Evolutionary conservation across 2,888 invertebrate species (phyloP).

Genomic region (Vesta saturnalis): DNA sequence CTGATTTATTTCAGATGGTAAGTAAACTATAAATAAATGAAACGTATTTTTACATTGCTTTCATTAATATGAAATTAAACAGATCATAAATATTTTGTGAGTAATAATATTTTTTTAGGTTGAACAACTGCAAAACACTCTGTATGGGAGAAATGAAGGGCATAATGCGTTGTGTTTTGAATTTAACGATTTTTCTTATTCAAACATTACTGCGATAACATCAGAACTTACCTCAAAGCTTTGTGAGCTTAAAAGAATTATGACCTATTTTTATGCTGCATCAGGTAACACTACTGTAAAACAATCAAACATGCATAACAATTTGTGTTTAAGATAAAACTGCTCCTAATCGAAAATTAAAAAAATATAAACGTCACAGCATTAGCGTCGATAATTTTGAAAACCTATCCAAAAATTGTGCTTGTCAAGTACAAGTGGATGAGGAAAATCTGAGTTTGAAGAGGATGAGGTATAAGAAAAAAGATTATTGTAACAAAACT

Average conservation of each 20-base stretch:
- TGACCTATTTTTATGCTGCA: conserved; percentile 59
- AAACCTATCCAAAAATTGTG: background rate
- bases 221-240: conserved; percentile 56
- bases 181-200: conserved; percentile 26
- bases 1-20: conserved; percentile 59
- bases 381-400: background rate
- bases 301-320: background rate
- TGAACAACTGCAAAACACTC: conserved; percentile 48
- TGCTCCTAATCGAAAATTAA: conserved; percentile 48
- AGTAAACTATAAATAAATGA: background rate
- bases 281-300: conserved; percentile 54
- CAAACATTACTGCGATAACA: conserved; percentile 36
- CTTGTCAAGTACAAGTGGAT: conserved; percentile 5
- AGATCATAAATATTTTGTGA: conserved; percentile 1
- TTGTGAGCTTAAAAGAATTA: conserved; percentile 59
- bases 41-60: background rate
- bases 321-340: conserved; percentile 50
- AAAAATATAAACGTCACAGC: conserved; percentile 42
- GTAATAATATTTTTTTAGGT: conserved; percentile 44
- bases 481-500: conserved; percentile 49
- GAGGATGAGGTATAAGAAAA: conserved; percentile 54
- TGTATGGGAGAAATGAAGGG: conserved; percentile 8
- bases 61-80: conserved; percentile 6
- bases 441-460: conserved; percentile 40
- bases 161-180: conserved; percentile 12